phyloP scores from a whole-genome alignment of 2,113 vertebrate genomes.

The Stegastes partitus region DNA sequence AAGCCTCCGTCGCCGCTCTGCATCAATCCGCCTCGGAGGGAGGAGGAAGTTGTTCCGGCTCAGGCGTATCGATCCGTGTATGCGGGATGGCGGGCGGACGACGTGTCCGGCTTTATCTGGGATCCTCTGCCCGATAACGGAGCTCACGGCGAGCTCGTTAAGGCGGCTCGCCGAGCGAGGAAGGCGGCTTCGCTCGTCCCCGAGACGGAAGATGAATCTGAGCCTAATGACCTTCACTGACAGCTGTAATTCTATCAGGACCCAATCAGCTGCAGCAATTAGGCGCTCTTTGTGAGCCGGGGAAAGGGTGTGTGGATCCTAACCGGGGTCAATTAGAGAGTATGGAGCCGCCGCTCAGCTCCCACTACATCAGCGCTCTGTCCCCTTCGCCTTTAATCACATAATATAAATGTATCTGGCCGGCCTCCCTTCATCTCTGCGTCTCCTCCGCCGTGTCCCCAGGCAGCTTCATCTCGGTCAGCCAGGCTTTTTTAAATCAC shows the following conservation, averaged over 20 bases:
- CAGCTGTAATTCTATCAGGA: constrained; percentile 84
- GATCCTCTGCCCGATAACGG: constrained; percentile 61
- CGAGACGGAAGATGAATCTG: constrained; percentile 70
- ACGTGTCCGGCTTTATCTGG: constrained; percentile 43
- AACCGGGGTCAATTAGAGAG: constrained; percentile 83
- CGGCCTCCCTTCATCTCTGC: constrained; percentile 56
- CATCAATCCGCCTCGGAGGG: constrained; percentile 18
- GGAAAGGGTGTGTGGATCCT: constrained; percentile 74
- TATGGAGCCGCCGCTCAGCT: constrained; percentile 56
- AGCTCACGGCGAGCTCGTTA: constrained; percentile 67
- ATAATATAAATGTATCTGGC: constrained; percentile 77
- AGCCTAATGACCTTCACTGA: constrained; percentile 83
- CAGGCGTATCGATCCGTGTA: constrained; percentile 56
- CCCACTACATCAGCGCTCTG: constrained; percentile 62
- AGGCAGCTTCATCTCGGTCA: constrained; percentile 56
- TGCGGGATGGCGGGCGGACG: constrained; percentile 40
- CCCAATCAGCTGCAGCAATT: constrained; percentile 83
- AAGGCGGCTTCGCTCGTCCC: constrained; percentile 47
- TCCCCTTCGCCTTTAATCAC: constrained; percentile 67
- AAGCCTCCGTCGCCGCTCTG: not conserved
- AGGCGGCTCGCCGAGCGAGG: constrained; percentile 45
- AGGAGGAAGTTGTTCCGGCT: constrained; percentile 46
- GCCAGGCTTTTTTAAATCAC: not conserved
- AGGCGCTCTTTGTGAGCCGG: constrained; percentile 76
- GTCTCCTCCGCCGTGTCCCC: constrained; percentile 50